Evolutionary conservation across 2,888 invertebrate genomes (phyloP), one percentile per base, ranked within the genome.

Genomic region (Lithophane semibrunnea): DNA sequence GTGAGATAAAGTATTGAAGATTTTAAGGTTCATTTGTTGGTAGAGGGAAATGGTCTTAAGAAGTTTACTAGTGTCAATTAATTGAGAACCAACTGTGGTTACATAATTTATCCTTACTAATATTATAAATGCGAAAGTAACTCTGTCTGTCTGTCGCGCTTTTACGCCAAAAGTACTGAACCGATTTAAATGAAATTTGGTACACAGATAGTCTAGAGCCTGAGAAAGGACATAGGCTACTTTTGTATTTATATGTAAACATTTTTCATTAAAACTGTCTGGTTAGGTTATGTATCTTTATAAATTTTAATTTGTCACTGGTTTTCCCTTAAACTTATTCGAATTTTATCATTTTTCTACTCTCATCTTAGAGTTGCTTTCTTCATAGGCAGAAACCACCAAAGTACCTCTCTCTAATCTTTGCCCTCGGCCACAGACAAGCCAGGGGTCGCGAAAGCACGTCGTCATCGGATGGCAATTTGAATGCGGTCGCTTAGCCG

Each of bases 401-500:
- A 4, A 21, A 1, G 0, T 47, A 24, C 67, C 4, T 5, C 3
- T 47, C 0, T 18, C 12, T 90, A 83, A 54, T 92, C 92, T 90
- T 86, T 94, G 93, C n/a, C 75, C 77, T 90, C 90, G 93, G 89
- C 92, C 93, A 93, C 91, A 94, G 94, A 92, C 92, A 93, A 94
- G 93, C 92, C 94, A 93, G 94, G 96, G 96, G 95, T 95, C 93
- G 94, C 92, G 94, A 96, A 96, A 96, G 95, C 96, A 95, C 95
- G 93, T 89, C 95, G 96, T 96, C 96, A 96, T 96, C 95, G 94
- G 93, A 92, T 92, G 93, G 95, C 95, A 96, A 96, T 96, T 96
- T 96, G 96, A 96, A 96, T 96, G 95, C 92, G 96, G 94, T 94
- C 96, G 96, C 96, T 96, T 96, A 95, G 96, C 94, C 94, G 93